Evolutionary conservation across 2,888 invertebrate species (phyloP).

Genomic region (Xanthia togata): DNA sequence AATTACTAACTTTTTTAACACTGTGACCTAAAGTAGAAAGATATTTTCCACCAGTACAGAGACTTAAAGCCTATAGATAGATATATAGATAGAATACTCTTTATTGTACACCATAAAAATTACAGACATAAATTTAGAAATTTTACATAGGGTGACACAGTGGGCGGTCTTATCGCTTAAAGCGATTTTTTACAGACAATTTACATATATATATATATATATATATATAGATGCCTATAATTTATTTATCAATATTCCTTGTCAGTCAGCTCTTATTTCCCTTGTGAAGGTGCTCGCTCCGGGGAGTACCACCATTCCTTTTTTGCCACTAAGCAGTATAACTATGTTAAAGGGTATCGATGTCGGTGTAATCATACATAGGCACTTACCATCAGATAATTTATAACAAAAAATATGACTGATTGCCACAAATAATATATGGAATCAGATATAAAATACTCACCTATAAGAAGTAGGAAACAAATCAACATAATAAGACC

Average conservation of each 20-base stretch:
- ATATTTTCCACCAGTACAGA: background rate
- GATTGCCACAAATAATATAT: background rate
- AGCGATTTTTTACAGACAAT: too few species aligned
- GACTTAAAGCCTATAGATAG: background rate
- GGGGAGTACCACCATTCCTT: background rate
- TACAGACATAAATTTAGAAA: too few species aligned
- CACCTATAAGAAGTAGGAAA: conserved; percentile 71
- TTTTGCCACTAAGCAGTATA: background rate
- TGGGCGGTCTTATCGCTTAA: too few species aligned
- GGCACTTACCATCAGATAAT: background rate
- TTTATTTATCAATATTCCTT: background rate
- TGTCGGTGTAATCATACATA: background rate
- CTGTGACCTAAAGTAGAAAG: background rate
- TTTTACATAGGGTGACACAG: too few species aligned
- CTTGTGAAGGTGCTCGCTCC: background rate
- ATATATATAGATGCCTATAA: too few species aligned
- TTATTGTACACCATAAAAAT: too few species aligned
- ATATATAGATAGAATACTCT: too few species aligned
- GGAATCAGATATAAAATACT: conserved; percentile 13
- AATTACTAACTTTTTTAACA: conserved; percentile 8
- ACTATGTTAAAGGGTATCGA: background rate
- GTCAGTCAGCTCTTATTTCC: background rate
- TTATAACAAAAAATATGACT: background rate
- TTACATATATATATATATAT: too few species aligned
- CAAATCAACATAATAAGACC: conserved; percentile 68